Evolutionary conservation across 2,797 vertebrate genomes (phyloP).

Genomic region (Oryzias sinensis): DNA sequence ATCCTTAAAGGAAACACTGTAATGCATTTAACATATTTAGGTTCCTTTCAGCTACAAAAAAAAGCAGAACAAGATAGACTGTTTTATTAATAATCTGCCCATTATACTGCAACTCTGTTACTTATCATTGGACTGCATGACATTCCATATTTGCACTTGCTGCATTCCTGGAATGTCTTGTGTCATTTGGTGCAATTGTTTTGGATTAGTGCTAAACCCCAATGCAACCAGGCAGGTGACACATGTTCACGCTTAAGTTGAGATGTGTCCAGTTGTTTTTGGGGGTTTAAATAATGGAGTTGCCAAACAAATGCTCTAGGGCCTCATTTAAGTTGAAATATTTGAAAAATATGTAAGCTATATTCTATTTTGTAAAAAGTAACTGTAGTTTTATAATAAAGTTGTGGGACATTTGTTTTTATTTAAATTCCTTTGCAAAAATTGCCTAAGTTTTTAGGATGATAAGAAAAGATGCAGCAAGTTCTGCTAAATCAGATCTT

Average conservation of each 20-base stretch:
- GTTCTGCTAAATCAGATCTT: too few relatives aligned
- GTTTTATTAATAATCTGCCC: constrained; percentile 40
- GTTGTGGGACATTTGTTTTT: not conserved
- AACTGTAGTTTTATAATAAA: not conserved
- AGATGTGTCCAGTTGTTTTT: constrained; percentile 10
- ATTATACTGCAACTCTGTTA: constrained; percentile 4
- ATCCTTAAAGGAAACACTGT: constrained; percentile 20
- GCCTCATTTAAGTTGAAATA: not conserved
- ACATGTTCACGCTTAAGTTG: constrained; percentile 28
- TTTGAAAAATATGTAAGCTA: not conserved
- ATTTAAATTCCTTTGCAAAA: not conserved
- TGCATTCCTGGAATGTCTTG: constrained; percentile 28
- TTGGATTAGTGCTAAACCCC: constrained; percentile 25
- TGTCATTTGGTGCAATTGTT: constrained; percentile 33
- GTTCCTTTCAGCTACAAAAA: constrained; percentile 24
- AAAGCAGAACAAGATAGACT: constrained; percentile 20
- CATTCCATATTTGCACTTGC: constrained; percentile 32
- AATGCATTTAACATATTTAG: constrained; percentile 25
- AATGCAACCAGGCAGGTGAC: constrained; percentile 24
- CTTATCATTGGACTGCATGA: constrained; percentile 25
- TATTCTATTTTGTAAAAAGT: not conserved
- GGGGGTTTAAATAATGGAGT: not conserved
- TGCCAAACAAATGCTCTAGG: not conserved
- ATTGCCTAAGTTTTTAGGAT: too few relatives aligned
- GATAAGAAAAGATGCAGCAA: too few relatives aligned